Evolutionary conservation across 2,797 vertebrate genomes (phyloP), one percentile per base, ranked within the genome.

Genomic region (Pangasius macronema): DNA sequence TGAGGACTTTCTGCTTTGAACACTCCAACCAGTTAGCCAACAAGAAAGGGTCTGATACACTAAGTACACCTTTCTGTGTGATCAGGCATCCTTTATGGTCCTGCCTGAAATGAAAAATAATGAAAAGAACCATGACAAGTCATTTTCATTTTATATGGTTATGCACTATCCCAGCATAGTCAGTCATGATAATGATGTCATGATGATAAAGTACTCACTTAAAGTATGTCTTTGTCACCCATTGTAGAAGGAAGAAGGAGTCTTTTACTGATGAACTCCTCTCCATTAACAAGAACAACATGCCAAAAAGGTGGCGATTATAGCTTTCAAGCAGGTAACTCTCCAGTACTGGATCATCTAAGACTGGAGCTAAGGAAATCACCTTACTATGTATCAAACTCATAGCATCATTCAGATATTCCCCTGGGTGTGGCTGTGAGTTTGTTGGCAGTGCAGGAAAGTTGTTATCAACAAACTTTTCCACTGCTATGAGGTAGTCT

Each of bases 211-310:
- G 10, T 77, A 20, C 85, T 5, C 91, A 94, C 94, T 93, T 93
- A 85, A 86, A 87, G 57, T 91, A 93, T 2, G 63, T 85, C 0
- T 87, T 8, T 16, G 83, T 80, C 20, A 87, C 86, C 93, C 93
- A 95, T 0, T 84, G 27, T 24, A 95, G 77, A 84, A 95, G 55
- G 42, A 33, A 1, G 0, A 92, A 79, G 18, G 1, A 42, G 3
- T 63, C 83, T 27, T 88, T 36, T 42, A 65, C 1, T 57, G 89
- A 88, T 39, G 16, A 85, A 88, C 79, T n/a, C 36, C 36, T 14
- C 39, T 90, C 85, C 30, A 95, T 88, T 5, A 94, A 88, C 11
- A 16, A 2, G 7, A 87, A 0, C 39, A 95, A 87, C 20, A 88
- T 90, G 16, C 7, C 0, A 57, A 88, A 88, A 1, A 86, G 88